Evolutionary conservation across 1,140 invertebrate genomes (phyloP).

Genomic region (Nasonia giraulti): DNA sequence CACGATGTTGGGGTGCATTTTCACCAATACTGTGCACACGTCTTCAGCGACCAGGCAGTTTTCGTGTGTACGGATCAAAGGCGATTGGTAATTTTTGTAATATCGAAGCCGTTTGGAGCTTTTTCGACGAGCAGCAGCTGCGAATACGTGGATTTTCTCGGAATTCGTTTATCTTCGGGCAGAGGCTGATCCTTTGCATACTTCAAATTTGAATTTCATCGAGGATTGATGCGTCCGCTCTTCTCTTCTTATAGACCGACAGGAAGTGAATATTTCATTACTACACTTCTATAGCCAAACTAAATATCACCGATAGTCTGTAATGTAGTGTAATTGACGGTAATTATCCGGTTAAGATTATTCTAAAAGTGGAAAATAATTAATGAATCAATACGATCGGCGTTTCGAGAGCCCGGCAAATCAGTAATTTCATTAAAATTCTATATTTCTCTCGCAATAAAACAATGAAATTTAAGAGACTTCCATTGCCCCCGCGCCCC

Average conservation of each 20-base stretch:
- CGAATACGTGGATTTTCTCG: too few species aligned
- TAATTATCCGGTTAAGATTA: slow-evolving; percentile 12
- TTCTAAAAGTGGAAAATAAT: slow-evolving; percentile 34
- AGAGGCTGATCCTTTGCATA: neutral
- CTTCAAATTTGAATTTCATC: neutral
- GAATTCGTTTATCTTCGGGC: too few species aligned
- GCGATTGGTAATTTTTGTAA: too few species aligned
- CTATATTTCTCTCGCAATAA: slow-evolving; percentile 5
- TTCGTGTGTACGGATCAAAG: too few species aligned
- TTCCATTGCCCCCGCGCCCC: neutral
- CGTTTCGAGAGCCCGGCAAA: neutral
- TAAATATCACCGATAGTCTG: slow-evolving; percentile 16
- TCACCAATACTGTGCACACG: too few species aligned
- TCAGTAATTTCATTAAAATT: neutral
- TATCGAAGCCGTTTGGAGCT: too few species aligned
- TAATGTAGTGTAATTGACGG: neutral
- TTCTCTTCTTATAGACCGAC: slow-evolving; percentile 8
- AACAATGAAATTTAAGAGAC: neutral
- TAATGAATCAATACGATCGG: neutral
- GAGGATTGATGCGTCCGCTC: slow-evolving; percentile 9
- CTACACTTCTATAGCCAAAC: neutral
- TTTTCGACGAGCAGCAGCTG: too few species aligned
- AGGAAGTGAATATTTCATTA: slow-evolving; percentile 2
- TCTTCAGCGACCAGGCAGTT: too few species aligned
- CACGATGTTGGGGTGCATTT: too few species aligned